phyloP scores from a whole-genome alignment of 2,113 vertebrate species.

The Datnioides undecimradiatus region DNA sequence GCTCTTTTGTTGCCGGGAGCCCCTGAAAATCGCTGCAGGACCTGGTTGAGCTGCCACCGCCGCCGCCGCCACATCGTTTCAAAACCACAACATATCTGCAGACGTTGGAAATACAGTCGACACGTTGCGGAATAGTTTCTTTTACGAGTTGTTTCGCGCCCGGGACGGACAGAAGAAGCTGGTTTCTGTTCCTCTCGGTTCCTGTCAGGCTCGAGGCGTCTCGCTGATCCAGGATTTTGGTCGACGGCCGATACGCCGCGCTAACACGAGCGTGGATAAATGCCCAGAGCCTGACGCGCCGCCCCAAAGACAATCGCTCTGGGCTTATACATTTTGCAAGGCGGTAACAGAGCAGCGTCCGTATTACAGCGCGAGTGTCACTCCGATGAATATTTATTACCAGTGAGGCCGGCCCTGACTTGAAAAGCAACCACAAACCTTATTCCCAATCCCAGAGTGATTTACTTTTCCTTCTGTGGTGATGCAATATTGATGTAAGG shows the following conservation, averaged over 20 bases:
- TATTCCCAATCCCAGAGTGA: neutral
- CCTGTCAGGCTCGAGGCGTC: neutral
- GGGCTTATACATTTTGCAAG: neutral
- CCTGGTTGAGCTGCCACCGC: neutral
- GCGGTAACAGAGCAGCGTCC: neutral
- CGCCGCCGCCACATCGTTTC: neutral
- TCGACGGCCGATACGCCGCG: neutral
- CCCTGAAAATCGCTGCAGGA: neutral
- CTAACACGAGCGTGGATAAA: constrained; percentile 7
- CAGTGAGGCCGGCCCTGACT: constrained; percentile 4
- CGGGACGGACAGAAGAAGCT: neutral
- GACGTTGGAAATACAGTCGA: neutral
- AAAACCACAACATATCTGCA: neutral
- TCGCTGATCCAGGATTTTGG: neutral
- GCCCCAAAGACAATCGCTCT: neutral
- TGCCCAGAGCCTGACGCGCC: neutral
- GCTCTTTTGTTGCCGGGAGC: neutral
- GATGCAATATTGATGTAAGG: constrained; percentile 34
- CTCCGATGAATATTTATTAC: constrained; percentile 4
- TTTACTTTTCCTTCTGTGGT: neutral
- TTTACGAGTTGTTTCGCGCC: neutral
- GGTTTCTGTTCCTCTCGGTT: neutral
- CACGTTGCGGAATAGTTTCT: neutral
- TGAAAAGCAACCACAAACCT: neutral
- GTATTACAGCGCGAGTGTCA: neutral